Evolutionary conservation across 2,888 invertebrate genomes (phyloP).

Genomic region (Hetaerina titia): DNA sequence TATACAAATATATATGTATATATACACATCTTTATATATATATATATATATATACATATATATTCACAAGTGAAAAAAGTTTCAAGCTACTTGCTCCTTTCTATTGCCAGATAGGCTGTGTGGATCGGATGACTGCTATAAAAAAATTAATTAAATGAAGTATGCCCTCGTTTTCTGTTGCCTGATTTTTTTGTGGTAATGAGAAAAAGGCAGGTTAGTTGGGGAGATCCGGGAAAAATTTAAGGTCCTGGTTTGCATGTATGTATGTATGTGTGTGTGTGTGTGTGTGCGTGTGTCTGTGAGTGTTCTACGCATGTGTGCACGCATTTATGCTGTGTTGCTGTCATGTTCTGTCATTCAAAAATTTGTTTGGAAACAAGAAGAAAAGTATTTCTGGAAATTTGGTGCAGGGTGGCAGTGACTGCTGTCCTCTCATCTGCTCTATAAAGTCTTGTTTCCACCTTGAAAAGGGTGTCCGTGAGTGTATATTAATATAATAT

Average conservation of each 20-base stretch:
- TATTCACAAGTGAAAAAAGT: slow-evolving; percentile 12
- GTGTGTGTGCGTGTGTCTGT: slow-evolving; percentile 30
- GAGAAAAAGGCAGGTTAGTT: slow-evolving; percentile 47
- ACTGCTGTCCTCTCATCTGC: slow-evolving; percentile 8
- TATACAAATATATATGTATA: slow-evolving; percentile 67
- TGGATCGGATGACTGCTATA: not conserved
- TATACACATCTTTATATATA: slow-evolving; percentile 69
- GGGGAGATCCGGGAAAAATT: slow-evolving; percentile 45
- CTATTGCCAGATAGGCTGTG: not conserved
- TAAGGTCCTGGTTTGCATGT: slow-evolving; percentile 39
- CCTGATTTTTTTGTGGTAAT: slow-evolving; percentile 9
- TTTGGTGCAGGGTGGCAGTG: slow-evolving; percentile 4
- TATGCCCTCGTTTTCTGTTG: slow-evolving; percentile 36
- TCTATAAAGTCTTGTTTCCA: slow-evolving; percentile 34
- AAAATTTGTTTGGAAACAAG: slow-evolving; percentile 7
- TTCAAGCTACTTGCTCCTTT: slow-evolving; percentile 64
- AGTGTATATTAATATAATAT: slow-evolving; percentile 47
- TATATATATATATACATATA: slow-evolving; percentile 70
- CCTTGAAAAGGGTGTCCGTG: not conserved
- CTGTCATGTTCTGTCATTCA: slow-evolving; percentile 32
- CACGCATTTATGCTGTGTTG: slow-evolving; percentile 34
- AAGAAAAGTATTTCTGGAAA: slow-evolving; percentile 8
- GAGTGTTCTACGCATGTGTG: not conserved
- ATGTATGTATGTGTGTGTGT: not conserved
- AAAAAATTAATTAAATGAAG: not conserved